Conservation (phyloP, 2,797 vertebrate species). For the Pangasius sanitwongsei region DNA sequence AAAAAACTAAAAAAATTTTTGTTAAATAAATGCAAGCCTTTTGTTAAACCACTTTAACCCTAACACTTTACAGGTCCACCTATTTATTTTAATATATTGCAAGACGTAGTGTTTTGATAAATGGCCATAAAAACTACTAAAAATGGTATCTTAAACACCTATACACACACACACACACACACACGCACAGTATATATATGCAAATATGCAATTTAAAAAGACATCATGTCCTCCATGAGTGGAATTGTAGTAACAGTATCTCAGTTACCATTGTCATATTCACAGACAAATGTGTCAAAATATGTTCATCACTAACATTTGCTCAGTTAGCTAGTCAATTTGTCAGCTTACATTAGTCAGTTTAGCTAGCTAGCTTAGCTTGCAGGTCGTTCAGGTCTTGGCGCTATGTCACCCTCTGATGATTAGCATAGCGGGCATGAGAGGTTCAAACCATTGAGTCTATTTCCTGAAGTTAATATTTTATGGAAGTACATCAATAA, state of each 20-base stretch:
- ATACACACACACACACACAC: no score
- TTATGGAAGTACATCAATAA: not conserved
- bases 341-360: not conserved
- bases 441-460: not conserved
- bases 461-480: slow-evolving; percentile 10
- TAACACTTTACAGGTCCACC: not conserved
- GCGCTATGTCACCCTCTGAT: not conserved
- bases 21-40: not conserved
- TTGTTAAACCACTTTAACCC: not conserved
- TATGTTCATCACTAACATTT: no score
- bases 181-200: no score
- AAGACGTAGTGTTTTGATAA: no score
- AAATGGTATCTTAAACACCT: no score
- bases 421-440: not conserved
- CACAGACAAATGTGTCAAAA: not conserved
- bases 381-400: not conserved
- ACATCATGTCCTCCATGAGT: not conserved
- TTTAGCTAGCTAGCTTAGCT: not conserved
- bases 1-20: not conserved
- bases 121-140: no score
- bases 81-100: no score
- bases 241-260: not conserved
- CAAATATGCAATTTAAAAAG: not conserved
- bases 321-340: no score
- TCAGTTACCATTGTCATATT: not conserved